These are phyloP conservation scores for Pecten maximus DNA, from an alignment of 2,888 invertebrate genomes.

Conservation along the genomic window DNA sequence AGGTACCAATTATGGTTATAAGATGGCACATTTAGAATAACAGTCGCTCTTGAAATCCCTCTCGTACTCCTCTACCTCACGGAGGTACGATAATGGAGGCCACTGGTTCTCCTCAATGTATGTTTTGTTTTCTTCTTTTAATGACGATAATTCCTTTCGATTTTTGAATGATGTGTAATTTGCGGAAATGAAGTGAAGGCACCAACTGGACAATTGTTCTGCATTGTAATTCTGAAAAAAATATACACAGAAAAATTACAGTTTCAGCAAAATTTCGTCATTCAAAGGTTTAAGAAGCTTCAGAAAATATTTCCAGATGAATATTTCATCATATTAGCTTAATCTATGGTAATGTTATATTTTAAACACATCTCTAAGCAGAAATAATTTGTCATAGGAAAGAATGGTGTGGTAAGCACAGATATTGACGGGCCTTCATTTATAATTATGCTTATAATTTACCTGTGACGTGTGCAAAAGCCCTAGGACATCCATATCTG, in stretches of 20 bases:
- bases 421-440: too few relatives aligned
- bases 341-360: too few relatives aligned
- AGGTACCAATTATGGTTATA: background rate
- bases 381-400: too few relatives aligned
- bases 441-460: too few relatives aligned
- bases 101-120: constrained; percentile 76
- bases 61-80: constrained; percentile 75
- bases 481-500: constrained; percentile 79
- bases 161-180: constrained; percentile 75
- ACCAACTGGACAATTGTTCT: constrained; percentile 75
- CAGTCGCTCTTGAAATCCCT: constrained; percentile 60
- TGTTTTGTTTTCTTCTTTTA: constrained; percentile 69
- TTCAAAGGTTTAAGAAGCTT: too few relatives aligned
- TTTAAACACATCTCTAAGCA: too few relatives aligned
- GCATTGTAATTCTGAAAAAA: constrained; percentile 76
- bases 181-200: constrained; percentile 78
- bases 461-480: constrained; percentile 76
- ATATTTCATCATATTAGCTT: too few relatives aligned
- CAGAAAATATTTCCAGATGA: too few relatives aligned
- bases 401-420: too few relatives aligned
- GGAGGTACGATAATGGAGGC: constrained; percentile 78
- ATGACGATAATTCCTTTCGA: constrained; percentile 69
- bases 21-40: constrained; percentile 39
- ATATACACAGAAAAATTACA: background rate
- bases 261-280: background rate